Conservation (phyloP, 2,797 vertebrate species). For the Babyrousa celebensis region DNA sequence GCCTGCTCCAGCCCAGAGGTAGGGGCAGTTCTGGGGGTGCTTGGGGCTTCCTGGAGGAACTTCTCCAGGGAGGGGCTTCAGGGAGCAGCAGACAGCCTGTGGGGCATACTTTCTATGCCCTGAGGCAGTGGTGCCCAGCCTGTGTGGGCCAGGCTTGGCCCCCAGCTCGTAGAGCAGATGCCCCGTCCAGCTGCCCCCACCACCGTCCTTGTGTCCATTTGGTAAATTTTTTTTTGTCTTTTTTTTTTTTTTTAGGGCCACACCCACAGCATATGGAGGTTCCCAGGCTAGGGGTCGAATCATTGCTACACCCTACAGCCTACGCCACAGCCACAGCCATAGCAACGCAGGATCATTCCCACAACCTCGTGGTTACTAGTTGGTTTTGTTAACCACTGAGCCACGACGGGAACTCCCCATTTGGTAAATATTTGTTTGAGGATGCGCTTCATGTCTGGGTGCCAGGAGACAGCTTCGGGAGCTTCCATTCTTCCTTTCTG, state of each 20-base stretch:
- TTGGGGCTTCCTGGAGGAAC: background rate
- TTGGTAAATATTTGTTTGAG: background rate
- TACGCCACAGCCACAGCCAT: no score
- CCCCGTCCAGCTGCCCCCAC: no score
- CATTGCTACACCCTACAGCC: no score
- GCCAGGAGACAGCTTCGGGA: background rate
- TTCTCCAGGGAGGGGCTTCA: background rate
- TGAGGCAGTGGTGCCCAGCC: background rate
- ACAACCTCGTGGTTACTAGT: no score
- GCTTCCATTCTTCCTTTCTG: background rate
- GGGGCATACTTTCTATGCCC: background rate
- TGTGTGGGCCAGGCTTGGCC: background rate
- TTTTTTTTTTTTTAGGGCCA: no score
- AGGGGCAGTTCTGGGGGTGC: background rate
- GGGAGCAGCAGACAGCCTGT: background rate
- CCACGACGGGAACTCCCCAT: background rate
- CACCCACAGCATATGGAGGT: no score
- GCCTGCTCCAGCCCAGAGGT: background rate
- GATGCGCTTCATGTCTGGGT: background rate
- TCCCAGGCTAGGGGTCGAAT: no score
- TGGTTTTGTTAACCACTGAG: no score
- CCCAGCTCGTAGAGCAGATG: background rate
- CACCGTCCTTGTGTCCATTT: fast-evolving
- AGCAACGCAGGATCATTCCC: no score
- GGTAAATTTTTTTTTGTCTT: background rate